Evolutionary conservation across 2,888 invertebrate species (phyloP).

Genomic region (Ectobius pallidus): DNA sequence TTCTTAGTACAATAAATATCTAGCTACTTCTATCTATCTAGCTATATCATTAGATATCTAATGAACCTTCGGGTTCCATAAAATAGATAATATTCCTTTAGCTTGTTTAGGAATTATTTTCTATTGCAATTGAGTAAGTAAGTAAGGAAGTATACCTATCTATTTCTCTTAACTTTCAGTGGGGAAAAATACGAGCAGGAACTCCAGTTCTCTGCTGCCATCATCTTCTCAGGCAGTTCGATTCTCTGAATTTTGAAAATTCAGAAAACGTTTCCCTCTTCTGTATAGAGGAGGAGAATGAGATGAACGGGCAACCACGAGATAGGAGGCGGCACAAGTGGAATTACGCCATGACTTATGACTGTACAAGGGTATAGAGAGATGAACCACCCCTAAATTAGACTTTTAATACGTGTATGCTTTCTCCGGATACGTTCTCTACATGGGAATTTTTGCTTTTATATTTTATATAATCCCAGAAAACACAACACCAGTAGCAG

Average conservation of each 20-base stretch:
- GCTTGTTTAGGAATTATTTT: too few relatives aligned
- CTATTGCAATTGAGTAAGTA: too few relatives aligned
- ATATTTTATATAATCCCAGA: slow-evolving; percentile 33
- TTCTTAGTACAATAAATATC: too few relatives aligned
- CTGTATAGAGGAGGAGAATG: slow-evolving; percentile 16
- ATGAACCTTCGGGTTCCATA: too few relatives aligned
- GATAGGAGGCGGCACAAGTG: slow-evolving; percentile 20
- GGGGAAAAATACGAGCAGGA: too few relatives aligned
- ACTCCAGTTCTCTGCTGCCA: too few relatives aligned
- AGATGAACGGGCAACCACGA: neutral
- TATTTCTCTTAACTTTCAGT: too few relatives aligned
- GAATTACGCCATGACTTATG: slow-evolving; percentile 29
- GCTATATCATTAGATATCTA: too few relatives aligned
- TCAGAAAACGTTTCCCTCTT: slow-evolving; percentile 25
- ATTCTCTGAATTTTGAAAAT: slow-evolving; percentile 23
- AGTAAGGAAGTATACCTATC: too few relatives aligned
- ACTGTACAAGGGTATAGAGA: slow-evolving; percentile 26
- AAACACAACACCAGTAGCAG: slow-evolving; percentile 28
- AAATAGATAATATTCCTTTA: too few relatives aligned
- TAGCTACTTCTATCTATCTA: too few relatives aligned
- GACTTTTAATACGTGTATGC: slow-evolving; percentile 30
- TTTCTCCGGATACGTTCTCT: slow-evolving; percentile 28
- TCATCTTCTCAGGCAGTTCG: slow-evolving; percentile 6
- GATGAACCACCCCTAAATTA: slow-evolving; percentile 30
- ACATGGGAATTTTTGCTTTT: slow-evolving; percentile 30